Conservation (phyloP, 2,113 vertebrate genomes). For the Pseudorasbora parva region DNA sequence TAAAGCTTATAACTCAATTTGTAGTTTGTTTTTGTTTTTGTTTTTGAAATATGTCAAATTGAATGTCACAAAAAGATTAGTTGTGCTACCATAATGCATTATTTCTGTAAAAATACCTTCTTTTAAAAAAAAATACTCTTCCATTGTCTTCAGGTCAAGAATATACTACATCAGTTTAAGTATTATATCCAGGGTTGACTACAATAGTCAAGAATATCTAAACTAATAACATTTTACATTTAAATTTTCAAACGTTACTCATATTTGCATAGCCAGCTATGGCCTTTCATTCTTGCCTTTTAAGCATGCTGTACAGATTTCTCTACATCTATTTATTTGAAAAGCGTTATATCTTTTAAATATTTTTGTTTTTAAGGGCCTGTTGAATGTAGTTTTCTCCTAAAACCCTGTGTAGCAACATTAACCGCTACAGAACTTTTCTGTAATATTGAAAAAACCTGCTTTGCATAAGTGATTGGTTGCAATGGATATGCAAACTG, state of each 20-base stretch:
- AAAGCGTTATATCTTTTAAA: neutral
- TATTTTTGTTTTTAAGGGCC: neutral
- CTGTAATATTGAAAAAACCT: neutral
- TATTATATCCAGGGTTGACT: too few species aligned
- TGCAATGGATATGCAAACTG: neutral
- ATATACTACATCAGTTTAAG: too few species aligned
- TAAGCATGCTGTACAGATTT: too few species aligned
- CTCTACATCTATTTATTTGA: neutral
- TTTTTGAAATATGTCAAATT: neutral
- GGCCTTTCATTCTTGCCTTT: too few species aligned
- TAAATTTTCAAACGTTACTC: too few species aligned
- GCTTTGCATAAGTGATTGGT: neutral
- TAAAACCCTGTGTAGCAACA: neutral
- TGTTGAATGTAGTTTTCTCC: neutral
- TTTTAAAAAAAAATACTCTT: too few species aligned
- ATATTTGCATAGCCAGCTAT: too few species aligned
- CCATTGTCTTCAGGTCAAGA: neutral
- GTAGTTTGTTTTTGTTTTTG: neutral
- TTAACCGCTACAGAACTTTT: neutral
- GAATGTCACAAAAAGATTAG: neutral
- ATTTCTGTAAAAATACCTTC: neutral
- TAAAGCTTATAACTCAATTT: constrained; percentile 50
- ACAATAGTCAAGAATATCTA: too few species aligned
- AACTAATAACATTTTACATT: too few species aligned
- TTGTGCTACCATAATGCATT: neutral